Base-by-base conservation (phyloP, 2,113 vertebrate species). In the Sebastes schlegelii region DNA sequence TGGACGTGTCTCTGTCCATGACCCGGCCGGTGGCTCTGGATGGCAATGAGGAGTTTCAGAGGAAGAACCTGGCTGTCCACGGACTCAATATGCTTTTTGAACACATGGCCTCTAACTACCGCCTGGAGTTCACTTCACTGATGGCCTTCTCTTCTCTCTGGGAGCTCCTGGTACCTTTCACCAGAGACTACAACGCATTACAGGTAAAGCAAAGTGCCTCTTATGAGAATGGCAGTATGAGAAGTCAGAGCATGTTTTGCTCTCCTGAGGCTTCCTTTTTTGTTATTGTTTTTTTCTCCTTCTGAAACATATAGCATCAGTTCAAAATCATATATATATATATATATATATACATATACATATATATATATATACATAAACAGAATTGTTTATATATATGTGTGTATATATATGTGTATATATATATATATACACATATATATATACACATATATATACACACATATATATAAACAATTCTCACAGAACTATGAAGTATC, bases 1-100 rank as follows among this genome's bases (percentile, higher is more conserved):
- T 99, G 97, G 98, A 99, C n/a, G 97, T 97, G 46, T 99, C 98
- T 1, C 96, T 99, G 86, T 99, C 98, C 92, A 99, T 99, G 98
- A 99, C 98, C 0, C 96, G 98, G 5, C 98, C 98, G 0, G 98
- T 99, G 89, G 95, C 96, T 0, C 73, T 96, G 65, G 98, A 99
- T 79, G 96, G 97, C 34, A 96, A 93, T 0, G 98, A 99, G 80
- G 98, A 99, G 73, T 97, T 97, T 78, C 98, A 99, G 94, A 96
- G 98, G 77, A 99, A 99, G 75, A 98, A 99, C 85, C 93, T 99
- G 80, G 98, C 98, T 0, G 96, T 97, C 13, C 98, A 99, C 14
- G 98, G 98, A 43, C 94, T 99, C 5, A 99, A 98, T 0, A 99
- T 99, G 98, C 92, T 99, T 13, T 99, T 99, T 83, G 98, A 99